Conservation (phyloP, 2,113 vertebrate genomes). For the Pseudorectes ferrugineus region DNA sequence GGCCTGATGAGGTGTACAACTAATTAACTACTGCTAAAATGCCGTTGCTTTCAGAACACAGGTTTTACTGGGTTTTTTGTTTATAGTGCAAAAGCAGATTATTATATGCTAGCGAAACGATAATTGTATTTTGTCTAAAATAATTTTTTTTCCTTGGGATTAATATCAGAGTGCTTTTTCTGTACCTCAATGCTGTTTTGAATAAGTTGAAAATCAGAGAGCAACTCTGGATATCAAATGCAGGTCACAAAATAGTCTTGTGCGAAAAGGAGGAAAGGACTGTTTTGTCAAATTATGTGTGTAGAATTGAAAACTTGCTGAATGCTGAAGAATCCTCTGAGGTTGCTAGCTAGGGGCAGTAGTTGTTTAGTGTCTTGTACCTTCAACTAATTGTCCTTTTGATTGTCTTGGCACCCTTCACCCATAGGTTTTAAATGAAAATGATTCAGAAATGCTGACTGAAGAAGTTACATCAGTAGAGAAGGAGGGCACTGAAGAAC, state of each 20-base stretch:
- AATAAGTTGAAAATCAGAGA: neutral
- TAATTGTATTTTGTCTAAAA: neutral
- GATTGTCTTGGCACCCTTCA: neutral
- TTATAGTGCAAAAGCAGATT: neutral
- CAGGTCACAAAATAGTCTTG: neutral
- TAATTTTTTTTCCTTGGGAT: neutral
- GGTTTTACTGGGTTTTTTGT: neutral
- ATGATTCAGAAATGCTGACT: slow-evolving; percentile 42
- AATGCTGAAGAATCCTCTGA: neutral
- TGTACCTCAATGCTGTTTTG: neutral
- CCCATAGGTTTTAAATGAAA: slow-evolving; percentile 40
- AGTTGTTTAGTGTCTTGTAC: neutral
- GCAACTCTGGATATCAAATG: neutral
- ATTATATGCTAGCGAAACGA: neutral
- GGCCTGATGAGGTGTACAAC: neutral
- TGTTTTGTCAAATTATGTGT: neutral
- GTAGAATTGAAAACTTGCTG: neutral
- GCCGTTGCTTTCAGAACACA: neutral
- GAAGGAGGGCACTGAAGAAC: slow-evolving; percentile 31
- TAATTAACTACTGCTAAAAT: neutral
- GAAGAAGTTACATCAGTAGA: slow-evolving; percentile 37
- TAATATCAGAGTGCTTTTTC: neutral
- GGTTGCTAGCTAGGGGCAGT: neutral
- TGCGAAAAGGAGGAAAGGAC: neutral
- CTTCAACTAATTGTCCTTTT: neutral